Base-by-base conservation (phyloP, 1,140 invertebrate species). In the Dendrolimus kikuchii region DNA sequence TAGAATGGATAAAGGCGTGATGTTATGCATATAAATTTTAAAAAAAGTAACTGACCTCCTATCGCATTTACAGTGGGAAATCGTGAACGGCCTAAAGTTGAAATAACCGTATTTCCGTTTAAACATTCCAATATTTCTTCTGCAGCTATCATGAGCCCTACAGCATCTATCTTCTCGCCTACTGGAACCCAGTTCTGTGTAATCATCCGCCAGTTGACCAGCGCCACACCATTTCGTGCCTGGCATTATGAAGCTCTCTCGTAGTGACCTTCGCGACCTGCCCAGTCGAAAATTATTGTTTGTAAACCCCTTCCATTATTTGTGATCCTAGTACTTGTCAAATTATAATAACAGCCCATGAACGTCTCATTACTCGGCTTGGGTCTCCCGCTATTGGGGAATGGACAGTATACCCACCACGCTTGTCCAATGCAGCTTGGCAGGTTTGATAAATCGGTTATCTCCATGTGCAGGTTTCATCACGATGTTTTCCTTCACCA, bases 21-120 rank as follows among this genome's bases (percentile, higher is more conserved):
- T 23, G 3, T 23, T 23, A 23, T 23, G 23, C 23, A 57, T 53
- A 58, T 54, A 53, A 56, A 54, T 57, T 55, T 46, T 53, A 41
- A 58, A 65, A 58, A 64, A 55, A 55, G 10, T 50, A 51, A 56
- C 53, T 47, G 89, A 95, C 94, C 92, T 95, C 81, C 90, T 90
- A 88, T 97, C 96, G 80, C 96, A 97, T 49, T 87, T 88, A 83
- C 95, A 97, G 73, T 96, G 93, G 53, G 93, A 95, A n/a, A 96
- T 83, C 5, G 95, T 96, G 84, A 93, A 94, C 40, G 94, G 92
- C 49, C 92, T 90, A 74, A 89, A 91, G 89, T 97, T 97, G 89
- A 94, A 94, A 56, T 93, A 88, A 57, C 91, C 91, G 78, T 91
- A 95, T 67, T 89, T 90, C 53, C 88, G 89, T 9, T 89, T 89